Evolutionary conservation across 1,140 invertebrate species (phyloP), one percentile per base, ranked within the genome.

Genomic region (Drusus annulatus): DNA sequence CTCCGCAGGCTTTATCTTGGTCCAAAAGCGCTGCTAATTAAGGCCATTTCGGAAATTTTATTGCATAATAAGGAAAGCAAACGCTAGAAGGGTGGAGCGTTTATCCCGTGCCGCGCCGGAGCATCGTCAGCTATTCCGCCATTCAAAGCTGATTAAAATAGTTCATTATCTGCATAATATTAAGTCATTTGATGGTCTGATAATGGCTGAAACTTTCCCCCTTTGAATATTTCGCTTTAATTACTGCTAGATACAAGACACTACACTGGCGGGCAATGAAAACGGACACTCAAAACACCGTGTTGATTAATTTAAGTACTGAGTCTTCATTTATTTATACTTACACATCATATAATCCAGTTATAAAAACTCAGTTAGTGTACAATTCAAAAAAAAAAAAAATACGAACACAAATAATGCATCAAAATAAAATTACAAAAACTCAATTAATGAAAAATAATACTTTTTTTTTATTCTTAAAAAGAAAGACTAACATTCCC

Each of bases 21-120:
- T 76, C 74, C 31, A 54, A 58, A 76, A 63, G 56, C 56, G 76
- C 56, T 62, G 73, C 82, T 78, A 83, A 83, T 83, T 83, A 81
- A 76, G 80, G 79, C 82, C 76, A 79, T 83, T 83, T 78, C 75
- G 56, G 73, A 77, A 79, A 77, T 82, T 83, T 83, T 83, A 83
- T 83, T 83, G 79, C 82, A 78, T 81, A 83, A 81, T 83, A 83
- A 83, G 78, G 82, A 79, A 83, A 79, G 82, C 82, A 80, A 83
- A 81, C 73, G 79, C 51, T 75, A n/a, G 60, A 62, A 56, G 81
- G 71, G 71, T 75, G 36, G 45, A 74, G 52, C 51, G 77, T 65
- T 77, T 76, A 77, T 77, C 73, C 36, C 81, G 17, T 13, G 68
- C 81, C 51, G 58, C 60, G 68, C 69, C 71, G 76, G 74, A 45